These are phyloP conservation scores for Channallabes apus DNA, from an alignment of 2,797 vertebrate genomes.

Conservation along the genomic window DNA sequence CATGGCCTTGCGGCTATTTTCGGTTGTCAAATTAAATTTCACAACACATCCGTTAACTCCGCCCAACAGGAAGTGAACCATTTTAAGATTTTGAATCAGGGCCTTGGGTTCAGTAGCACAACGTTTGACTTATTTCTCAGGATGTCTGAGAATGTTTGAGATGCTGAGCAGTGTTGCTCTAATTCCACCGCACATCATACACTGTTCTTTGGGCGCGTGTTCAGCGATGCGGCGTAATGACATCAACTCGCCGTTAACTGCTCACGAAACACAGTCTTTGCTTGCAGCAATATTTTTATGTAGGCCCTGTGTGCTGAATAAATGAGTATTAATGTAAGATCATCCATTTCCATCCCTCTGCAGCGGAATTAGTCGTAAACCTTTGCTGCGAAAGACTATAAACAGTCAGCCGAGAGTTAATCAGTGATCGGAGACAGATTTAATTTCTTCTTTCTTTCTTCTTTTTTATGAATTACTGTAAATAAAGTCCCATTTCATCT, in stretches of 20 bases:
- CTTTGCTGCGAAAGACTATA: background rate
- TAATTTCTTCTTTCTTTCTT: background rate
- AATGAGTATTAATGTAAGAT: background rate
- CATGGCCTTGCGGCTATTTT: background rate
- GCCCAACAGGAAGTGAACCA: background rate
- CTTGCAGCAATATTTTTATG: conserved; percentile 11
- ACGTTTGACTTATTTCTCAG: background rate
- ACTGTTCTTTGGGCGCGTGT: background rate
- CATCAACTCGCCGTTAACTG: background rate
- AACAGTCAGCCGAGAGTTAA: conserved; percentile 3
- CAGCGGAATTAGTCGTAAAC: background rate
- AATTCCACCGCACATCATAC: background rate
- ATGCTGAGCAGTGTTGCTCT: background rate
- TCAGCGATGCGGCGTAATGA: too few relatives aligned
- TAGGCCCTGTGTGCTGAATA: background rate
- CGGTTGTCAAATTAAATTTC: background rate
- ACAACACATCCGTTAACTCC: background rate
- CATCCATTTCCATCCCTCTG: background rate
- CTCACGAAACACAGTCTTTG: background rate
- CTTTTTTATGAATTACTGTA: background rate
- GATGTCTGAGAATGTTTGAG: background rate
- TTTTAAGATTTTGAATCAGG: background rate
- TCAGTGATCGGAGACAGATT: background rate
- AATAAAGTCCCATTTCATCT: background rate
- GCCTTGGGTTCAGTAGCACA: background rate